Base-by-base conservation (phyloP, 2,888 invertebrate species). In the Prosopocoilus inquinatus region DNA sequence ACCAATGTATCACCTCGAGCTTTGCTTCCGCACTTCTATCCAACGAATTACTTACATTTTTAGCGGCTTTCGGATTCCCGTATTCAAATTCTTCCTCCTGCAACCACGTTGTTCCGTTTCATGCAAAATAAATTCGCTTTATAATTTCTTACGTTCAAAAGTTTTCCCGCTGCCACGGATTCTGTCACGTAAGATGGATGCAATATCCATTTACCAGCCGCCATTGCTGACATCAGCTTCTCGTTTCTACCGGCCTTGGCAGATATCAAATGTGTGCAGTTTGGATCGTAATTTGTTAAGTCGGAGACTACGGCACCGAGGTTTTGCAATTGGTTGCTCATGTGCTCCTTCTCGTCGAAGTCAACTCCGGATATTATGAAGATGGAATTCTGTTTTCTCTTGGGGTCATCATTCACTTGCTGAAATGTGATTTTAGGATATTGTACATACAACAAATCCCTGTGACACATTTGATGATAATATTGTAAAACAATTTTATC, bases 181-280 rank as follows among this genome's bases (percentile, higher is more conserved):
- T 87, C 81, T 3, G 84, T 82, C 1, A 95, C 76, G 68, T 93
- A 96, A 0, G 85, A 83, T 1, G 86, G 82, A 66, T 91, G 90
- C n/a, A 96, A 76, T 9, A 96, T 83, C 94, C 94, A 96, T 67
- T 90, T 88, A 12, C 96, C 96, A 0, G 90, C 83, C 0, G 96
- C 94, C 57, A 96, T 85, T 55, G 89, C 88, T 0, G 90, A 88
- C 20, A 96, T 79, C 78, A 91, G 85, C 79, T 95, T 95, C 79
- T 96, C 96, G 70, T 91, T 94, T 55, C 94, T 84, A 7, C 83
- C 82, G 0, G 88, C 86, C 67, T 85, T 85, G 43, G 86, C 81
- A 64, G 91, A 89, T 32, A 96, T 78, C 15, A 95, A 77, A 72
- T 95, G 95, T 0, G 91, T 91, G 47, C 86, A 83, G 0, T 75